Evolutionary conservation across 2,888 invertebrate species (phyloP), one percentile per base, ranked within the genome.

Genomic region (Magallana nippona): DNA sequence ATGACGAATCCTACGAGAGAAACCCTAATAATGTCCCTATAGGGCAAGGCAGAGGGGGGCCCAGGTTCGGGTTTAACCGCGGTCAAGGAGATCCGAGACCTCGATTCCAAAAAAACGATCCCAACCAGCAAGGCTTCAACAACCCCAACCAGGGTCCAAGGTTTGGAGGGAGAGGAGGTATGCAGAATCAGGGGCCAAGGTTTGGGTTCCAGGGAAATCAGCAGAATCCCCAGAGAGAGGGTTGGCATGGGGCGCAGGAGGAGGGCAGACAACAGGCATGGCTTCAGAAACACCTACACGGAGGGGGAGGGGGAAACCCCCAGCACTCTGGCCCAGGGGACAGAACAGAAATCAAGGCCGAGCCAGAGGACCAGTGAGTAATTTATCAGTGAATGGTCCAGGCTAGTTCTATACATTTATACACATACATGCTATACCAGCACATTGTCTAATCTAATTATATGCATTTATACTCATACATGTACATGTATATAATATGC

Each of bases 171-270:
- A 27, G 58, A 19, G 27, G 58, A 19, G 27, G 55, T 19, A 82
- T 82, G 22, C 55, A 71, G 17, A 71, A 71, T 71, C 71, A 22
- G 79, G 79, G 79, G 17, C 83, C 83, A 10, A 83, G 83, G 19
- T 85, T 85, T 85, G 86, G 83, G 32, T 79, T 83, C 22, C 78
- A 63, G 11, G 79, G 83, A 44, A 15, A 32, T 78, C 62, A 55
- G 22, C 55, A 57, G 71, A 71, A 13, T 32, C 27, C 1, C 15
- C 71, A 71, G 19, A 62, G 62, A 22, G 62, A 78, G 58, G 55
- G 78, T 11, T 60, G 82, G 82, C 8, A 58, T 27, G 17, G 55
- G 44, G 10, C 58, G 78, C 19, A 60, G 58, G 32, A 82, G 55
- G 63, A 63, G 19, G 63, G 11, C 10, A 63, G 79, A 19, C 79